Conservation (phyloP, 2,113 vertebrate genomes). For the Tursiops truncatus region DNA sequence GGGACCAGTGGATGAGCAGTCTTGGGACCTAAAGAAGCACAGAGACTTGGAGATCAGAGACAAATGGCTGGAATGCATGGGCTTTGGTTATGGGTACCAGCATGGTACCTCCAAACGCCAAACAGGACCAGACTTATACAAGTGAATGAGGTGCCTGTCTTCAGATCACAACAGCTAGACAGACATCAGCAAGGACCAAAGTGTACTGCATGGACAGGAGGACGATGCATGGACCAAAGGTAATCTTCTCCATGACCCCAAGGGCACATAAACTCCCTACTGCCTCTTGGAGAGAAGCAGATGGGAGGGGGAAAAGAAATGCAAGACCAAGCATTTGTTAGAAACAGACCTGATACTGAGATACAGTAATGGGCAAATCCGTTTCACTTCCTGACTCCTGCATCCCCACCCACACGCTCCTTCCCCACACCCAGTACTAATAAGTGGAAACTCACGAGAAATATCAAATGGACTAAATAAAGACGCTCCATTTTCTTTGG, state of each 20-base stretch:
- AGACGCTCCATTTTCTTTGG: background rate
- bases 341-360: background rate
- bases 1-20: too few relatives aligned
- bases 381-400: background rate
- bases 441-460: background rate
- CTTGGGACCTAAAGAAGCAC: background rate
- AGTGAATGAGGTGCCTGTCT: background rate
- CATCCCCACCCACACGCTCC: too few relatives aligned
- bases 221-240: background rate
- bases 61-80: background rate
- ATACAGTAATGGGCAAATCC: background rate
- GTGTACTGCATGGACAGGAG: rapidly evolving
- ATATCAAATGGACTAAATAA: background rate
- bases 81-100: background rate
- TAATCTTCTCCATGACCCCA: rapidly evolving
- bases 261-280: background rate
- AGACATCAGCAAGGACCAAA: background rate
- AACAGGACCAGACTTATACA: background rate
- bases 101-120: background rate
- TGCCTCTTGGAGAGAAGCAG: background rate
- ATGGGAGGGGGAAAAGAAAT: background rate
- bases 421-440: background rate
- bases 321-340: background rate
- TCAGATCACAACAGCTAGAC: background rate
- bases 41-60: background rate